Conservation (phyloP, 35 echinoderm and acorn worm genomes). For the Ptychodera flava region DNA sequence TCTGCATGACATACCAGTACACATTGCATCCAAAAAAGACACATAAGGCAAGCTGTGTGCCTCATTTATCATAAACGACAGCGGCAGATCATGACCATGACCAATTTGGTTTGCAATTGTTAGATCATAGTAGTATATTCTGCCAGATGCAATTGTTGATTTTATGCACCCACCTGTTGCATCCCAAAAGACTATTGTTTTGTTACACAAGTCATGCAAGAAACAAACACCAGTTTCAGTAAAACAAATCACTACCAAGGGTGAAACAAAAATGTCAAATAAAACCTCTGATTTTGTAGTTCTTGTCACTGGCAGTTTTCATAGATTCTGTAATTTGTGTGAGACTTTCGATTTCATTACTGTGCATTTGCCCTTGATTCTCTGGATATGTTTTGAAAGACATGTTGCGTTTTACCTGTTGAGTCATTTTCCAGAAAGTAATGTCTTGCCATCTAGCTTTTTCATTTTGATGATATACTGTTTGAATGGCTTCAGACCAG, state of each 20-base stretch:
- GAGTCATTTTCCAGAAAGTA: conserved; percentile 3
- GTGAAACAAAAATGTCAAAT: conserved; percentile 8
- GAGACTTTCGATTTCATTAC: conserved; percentile 20
- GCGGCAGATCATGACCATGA: background rate
- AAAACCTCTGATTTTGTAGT: conserved; percentile 2
- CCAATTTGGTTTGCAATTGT: conserved; percentile 1
- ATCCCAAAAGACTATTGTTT: conserved; percentile 29
- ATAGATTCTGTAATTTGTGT: background rate
- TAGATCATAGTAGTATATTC: conserved; percentile 28
- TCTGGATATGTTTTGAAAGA: conserved; percentile 29
- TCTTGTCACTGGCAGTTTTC: background rate
- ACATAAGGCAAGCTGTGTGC: conserved; percentile 13
- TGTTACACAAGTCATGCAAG: conserved; percentile 27
- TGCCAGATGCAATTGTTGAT: conserved; percentile 13
- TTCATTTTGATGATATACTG: conserved; percentile 5
- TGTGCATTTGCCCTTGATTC: conserved; percentile 22
- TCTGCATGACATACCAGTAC: conserved; percentile 18
- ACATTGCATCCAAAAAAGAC: conserved; percentile 6
- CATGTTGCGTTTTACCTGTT: conserved; percentile 13
- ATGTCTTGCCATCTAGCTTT: background rate
- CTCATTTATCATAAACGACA: conserved; percentile 13
- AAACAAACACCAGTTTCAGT: conserved; percentile 16
- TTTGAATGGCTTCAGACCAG: conserved; percentile 24
- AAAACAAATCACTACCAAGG: conserved; percentile 11
- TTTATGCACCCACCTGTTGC: conserved; percentile 28